phyloP scores from a whole-genome alignment of 1,140 invertebrate genomes.

The Ceratosolen fusciceps region DNA sequence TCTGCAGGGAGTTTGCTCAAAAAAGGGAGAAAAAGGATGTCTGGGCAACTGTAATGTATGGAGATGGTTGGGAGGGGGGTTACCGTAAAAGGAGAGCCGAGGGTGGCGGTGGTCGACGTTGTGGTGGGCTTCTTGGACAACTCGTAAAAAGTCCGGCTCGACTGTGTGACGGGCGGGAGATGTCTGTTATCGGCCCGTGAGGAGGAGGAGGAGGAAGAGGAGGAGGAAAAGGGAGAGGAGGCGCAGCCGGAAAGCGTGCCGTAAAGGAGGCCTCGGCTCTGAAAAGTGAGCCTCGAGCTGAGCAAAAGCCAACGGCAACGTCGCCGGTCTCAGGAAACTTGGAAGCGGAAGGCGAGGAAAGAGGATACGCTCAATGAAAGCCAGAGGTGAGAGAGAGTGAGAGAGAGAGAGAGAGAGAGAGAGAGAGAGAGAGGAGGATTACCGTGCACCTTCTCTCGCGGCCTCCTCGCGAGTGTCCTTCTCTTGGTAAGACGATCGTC shows the following conservation, averaged over 20 bases:
- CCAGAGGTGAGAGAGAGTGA: not conserved
- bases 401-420: slow-evolving; percentile 22
- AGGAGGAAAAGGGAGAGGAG: no score
- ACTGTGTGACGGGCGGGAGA: no score
- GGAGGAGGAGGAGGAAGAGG: no score
- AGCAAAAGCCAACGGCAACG: not conserved
- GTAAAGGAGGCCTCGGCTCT: slow-evolving; percentile 5
- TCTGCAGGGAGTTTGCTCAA: not conserved
- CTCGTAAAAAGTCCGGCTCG: not conserved
- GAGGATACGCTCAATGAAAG: not conserved
- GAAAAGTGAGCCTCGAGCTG: not conserved
- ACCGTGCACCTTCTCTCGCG: slow-evolving; percentile 3
- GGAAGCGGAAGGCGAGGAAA: not conserved
- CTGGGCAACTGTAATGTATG: not conserved
- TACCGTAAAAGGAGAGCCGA: not conserved
- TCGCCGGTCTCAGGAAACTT: not conserved
- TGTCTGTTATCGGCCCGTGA: no score
- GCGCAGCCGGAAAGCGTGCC: not conserved
- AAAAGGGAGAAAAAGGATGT: not conserved
- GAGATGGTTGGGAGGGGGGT: no score
- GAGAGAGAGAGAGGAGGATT: not conserved
- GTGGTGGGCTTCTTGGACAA: not conserved
- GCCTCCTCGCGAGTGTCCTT: not conserved
- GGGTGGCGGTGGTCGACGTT: not conserved
- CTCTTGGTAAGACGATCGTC: slow-evolving; percentile 20